Evolutionary conservation across 2,797 vertebrate species (phyloP).

Genomic region (Rhabdomys pumilio): DNA sequence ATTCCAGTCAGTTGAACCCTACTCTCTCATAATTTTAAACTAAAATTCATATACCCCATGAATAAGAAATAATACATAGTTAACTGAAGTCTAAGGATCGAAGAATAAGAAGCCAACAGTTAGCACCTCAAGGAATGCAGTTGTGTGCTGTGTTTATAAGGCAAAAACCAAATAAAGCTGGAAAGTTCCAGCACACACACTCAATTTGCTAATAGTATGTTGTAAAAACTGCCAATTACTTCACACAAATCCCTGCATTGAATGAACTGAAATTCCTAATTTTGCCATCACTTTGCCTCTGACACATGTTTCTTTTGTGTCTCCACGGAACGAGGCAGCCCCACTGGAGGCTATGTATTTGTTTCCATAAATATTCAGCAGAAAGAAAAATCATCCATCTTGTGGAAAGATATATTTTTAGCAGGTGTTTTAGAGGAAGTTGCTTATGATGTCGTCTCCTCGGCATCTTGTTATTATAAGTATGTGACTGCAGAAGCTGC

Average conservation of each 20-base stretch:
- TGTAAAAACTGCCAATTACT: conserved; percentile 58
- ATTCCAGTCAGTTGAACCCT: conserved; percentile 1
- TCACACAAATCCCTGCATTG: neutral
- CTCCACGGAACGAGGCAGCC: conserved; percentile 21
- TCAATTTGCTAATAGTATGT: conserved; percentile 46
- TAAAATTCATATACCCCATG: conserved; percentile 21
- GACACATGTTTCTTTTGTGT: conserved; percentile 47
- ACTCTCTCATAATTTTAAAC: conserved; percentile 65
- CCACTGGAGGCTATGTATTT: conserved; percentile 8
- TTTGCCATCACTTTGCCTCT: conserved; percentile 54
- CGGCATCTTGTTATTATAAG: conserved; percentile 10
- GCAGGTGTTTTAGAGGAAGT: conserved; percentile 33
- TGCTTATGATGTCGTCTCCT: conserved; percentile 25
- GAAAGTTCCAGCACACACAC: conserved; percentile 59
- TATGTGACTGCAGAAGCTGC: conserved; percentile 19
- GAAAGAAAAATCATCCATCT: conserved; percentile 63
- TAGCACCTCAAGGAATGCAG: conserved; percentile 52
- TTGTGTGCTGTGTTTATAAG: conserved; percentile 51
- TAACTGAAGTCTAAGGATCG: conserved; percentile 63
- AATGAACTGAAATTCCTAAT: conserved; percentile 52
- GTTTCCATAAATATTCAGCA: conserved; percentile 68
- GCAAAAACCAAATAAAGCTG: neutral
- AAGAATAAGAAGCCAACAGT: conserved; percentile 43
- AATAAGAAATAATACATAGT: conserved; percentile 71
- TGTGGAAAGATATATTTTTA: conserved; percentile 68